These are phyloP conservation scores for Andrena bucephala DNA, from an alignment of 2,888 invertebrate genomes.

Conservation along the genomic window DNA sequence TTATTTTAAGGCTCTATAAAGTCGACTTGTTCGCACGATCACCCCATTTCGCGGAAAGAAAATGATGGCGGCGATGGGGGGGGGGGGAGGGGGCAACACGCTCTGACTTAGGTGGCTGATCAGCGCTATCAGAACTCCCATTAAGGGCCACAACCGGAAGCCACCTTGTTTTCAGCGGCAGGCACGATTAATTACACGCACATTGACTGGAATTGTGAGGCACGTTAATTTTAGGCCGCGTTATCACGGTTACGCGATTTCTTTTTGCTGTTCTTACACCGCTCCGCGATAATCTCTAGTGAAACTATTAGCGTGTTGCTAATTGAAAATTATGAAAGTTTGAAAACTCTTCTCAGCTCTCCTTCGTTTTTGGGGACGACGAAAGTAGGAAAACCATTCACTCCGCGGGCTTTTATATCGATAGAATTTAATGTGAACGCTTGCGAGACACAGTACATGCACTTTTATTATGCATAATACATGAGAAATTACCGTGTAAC, in stretches of 20 bases:
- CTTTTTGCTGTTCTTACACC: neutral
- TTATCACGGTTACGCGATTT: conserved; percentile 1
- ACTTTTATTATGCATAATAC: conserved; percentile 39
- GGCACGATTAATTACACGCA: conserved; percentile 43
- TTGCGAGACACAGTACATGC: conserved; percentile 9
- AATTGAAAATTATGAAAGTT: neutral
- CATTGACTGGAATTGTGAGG: conserved; percentile 11
- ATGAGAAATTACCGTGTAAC: conserved; percentile 20
- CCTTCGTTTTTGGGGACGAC: neutral
- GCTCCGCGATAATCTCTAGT: neutral
- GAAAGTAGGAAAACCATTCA: conserved; percentile 13
- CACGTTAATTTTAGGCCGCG: neutral
- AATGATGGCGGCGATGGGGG: too few relatives aligned
- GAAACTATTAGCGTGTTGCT: neutral
- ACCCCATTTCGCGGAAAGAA: too few relatives aligned
- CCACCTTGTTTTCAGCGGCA: conserved; percentile 13
- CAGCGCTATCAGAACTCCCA: conserved; percentile 16
- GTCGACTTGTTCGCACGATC: too few relatives aligned
- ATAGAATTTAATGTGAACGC: conserved; percentile 1
- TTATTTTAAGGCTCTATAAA: too few relatives aligned
- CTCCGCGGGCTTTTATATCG: neutral
- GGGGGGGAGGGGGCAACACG: too few relatives aligned
- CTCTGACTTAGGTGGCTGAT: conserved; percentile 16
- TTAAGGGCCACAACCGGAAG: conserved; percentile 43
- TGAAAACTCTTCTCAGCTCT: neutral